Evolutionary conservation across 2,888 invertebrate species (phyloP).

Genomic region (Gastrophysa polygoni): DNA sequence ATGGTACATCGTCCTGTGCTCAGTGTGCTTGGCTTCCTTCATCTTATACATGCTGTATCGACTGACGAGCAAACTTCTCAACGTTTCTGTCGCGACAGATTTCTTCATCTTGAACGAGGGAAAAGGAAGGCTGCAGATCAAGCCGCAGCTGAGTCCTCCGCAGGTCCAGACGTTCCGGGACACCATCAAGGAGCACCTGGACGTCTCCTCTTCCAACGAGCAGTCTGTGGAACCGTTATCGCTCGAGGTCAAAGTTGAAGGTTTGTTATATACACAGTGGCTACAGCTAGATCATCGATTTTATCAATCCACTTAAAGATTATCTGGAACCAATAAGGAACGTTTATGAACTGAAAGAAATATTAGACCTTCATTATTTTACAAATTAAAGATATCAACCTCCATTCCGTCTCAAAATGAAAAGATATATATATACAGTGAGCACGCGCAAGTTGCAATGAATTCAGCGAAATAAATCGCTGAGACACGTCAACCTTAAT

Average conservation of each 20-base stretch:
- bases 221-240: not conserved
- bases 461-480: too few relatives aligned
- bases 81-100: not conserved
- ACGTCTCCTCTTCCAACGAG: not conserved
- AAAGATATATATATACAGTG: too few relatives aligned
- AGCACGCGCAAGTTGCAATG: too few relatives aligned
- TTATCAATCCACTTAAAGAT: too few relatives aligned
- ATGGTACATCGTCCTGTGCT: conserved; percentile 9
- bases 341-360: too few relatives aligned
- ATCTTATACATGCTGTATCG: not conserved
- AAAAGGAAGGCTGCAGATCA: not conserved
- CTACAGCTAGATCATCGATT: too few relatives aligned
- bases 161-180: not conserved
- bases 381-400: too few relatives aligned
- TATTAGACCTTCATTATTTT: too few relatives aligned
- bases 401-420: too few relatives aligned
- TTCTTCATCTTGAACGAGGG: not conserved
- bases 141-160: not conserved
- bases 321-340: too few relatives aligned
- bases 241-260: not conserved
- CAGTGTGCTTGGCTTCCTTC: not conserved
- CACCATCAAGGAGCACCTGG: not conserved
- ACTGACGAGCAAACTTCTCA: not conserved
- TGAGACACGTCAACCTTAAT: too few relatives aligned
- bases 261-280: too few relatives aligned